phyloP scores from a whole-genome alignment of 2,888 invertebrate genomes.

The Ephialtes manifestator region DNA sequence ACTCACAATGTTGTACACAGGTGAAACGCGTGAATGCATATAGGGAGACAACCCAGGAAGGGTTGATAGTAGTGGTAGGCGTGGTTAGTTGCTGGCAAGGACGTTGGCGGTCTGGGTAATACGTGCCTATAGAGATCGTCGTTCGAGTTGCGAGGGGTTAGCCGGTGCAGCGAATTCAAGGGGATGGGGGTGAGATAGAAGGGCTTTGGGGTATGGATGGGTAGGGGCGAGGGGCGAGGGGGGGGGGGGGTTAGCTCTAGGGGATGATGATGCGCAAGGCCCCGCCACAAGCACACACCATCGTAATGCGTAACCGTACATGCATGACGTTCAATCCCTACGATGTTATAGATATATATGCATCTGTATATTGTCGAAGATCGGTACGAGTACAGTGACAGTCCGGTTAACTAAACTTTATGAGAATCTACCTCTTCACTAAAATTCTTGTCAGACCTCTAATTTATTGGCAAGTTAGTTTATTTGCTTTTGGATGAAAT shows the following conservation, averaged over 20 bases:
- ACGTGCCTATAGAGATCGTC: conserved; percentile 48
- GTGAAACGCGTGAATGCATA: conserved; percentile 45
- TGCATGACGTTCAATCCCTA: conserved; percentile 40
- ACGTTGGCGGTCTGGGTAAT: conserved; percentile 37
- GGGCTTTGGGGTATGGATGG: background rate
- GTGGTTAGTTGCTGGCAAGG: conserved; percentile 40
- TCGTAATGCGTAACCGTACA: conserved; percentile 43
- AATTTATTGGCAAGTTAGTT: background rate
- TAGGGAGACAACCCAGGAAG: conserved; percentile 3
- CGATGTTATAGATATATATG: conserved; percentile 14
- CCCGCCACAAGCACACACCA: conserved; percentile 52
- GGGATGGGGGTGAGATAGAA: conserved; percentile 18
- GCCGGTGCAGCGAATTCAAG: conserved; percentile 25
- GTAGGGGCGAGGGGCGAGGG: background rate
- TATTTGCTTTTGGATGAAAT: background rate
- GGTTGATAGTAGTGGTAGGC: conserved; percentile 20
- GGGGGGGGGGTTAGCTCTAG: conserved; percentile 1
- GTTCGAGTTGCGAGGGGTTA: conserved; percentile 44
- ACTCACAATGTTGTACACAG: conserved; percentile 45
- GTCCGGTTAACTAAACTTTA: background rate
- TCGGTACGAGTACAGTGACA: conserved; percentile 14
- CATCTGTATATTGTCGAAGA: background rate
- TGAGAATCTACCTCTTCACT: background rate
- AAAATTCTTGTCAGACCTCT: background rate
- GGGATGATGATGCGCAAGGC: conserved; percentile 18